Evolutionary conservation across 2,888 invertebrate species (phyloP), one percentile per base, ranked within the genome.

Genomic region (Pyralis farinalis): DNA sequence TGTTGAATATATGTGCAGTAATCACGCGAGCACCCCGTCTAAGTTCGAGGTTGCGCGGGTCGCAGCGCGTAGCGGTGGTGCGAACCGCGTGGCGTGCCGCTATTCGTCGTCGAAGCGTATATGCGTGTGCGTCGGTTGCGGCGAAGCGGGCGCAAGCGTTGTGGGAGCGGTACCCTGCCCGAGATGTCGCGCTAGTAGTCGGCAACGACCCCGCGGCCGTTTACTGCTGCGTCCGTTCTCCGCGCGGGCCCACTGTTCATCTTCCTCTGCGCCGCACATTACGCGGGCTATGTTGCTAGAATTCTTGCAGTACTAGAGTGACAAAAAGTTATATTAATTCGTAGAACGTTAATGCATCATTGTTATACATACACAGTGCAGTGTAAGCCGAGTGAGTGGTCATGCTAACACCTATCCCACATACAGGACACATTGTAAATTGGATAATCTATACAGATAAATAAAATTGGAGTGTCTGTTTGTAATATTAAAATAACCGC

Each of bases 241-340:
- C 28, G 97, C 94, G 64, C 94, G 95, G 10, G 92, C 77, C 97
- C 97, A 97, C 77, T 98, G 97, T 12, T 84, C 78, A 27, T 90
- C 82, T 69, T 97, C 97, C 47, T 94, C 94, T 1, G 92, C 90
- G 0, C 93, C 95, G 50, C 78, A 55, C 40, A 93, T 56, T 7
- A 92, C 71, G 1, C 63, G 65, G 0, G 73, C 68, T 1, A 46
- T 49, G 40, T 47, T 61, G 28, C 50, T 67, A 33, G 58, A 59
- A 42, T 58, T 66, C 0, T 54, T 51, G 51, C 75, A 79, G 64
- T 81, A 89, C 83, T 79, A 71, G 2, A 3, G n/a, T n/a, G n/a
- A n/a, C n/a, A n/a, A n/a, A n/a, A n/a, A n/a, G n/a, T n/a, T n/a
- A n/a, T n/a, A n/a, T n/a, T n/a, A n/a, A n/a, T n/a, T n/a, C n/a